These are phyloP conservation scores for Cliona cf. orientalis DNA, from an alignment of 37 sponge, comb jelly and placozoan genomes.

Conservation along the genomic window DNA sequence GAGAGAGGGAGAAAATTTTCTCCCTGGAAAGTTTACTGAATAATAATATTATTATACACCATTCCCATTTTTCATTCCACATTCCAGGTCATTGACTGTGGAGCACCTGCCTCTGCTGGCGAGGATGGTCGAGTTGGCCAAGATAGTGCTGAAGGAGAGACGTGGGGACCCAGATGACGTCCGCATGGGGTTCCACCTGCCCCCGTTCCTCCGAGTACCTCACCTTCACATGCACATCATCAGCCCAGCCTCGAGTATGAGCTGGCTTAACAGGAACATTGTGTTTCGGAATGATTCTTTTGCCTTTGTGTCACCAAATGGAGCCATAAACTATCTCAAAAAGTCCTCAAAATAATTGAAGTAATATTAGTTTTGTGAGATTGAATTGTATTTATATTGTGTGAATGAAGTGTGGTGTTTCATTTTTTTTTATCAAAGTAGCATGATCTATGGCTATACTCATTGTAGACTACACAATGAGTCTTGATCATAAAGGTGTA, in stretches of 20 bases:
- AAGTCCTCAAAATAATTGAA: too few species aligned
- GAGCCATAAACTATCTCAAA: constrained; percentile 52
- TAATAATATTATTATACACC: too few species aligned
- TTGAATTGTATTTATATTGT: too few species aligned
- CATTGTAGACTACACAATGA: too few species aligned
- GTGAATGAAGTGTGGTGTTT: too few species aligned
- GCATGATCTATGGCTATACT: too few species aligned
- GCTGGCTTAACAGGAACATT: constrained; percentile 60
- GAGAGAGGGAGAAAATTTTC: too few species aligned
- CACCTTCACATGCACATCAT: constrained; percentile 89
- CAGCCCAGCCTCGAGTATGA: constrained; percentile 60
- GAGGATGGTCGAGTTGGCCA: constrained; percentile 71
- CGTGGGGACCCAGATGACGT: constrained; percentile 59
- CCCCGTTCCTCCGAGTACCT: constrained; percentile 73
- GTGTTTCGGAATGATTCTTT: constrained; percentile 68
- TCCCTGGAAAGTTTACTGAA: too few species aligned
- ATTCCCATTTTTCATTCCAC: too few species aligned
- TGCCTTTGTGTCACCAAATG: constrained; percentile 64
- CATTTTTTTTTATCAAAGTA: too few species aligned
- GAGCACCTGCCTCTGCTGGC: constrained; percentile 58
- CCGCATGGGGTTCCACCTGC: constrained; percentile 91
- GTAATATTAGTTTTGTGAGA: too few species aligned
- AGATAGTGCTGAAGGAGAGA: constrained; percentile 38
- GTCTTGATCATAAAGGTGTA: too few species aligned
- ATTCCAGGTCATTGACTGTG: constrained; percentile 10